Conservation (phyloP, 1,140 invertebrate genomes). For the Drosophila rufa region DNA sequence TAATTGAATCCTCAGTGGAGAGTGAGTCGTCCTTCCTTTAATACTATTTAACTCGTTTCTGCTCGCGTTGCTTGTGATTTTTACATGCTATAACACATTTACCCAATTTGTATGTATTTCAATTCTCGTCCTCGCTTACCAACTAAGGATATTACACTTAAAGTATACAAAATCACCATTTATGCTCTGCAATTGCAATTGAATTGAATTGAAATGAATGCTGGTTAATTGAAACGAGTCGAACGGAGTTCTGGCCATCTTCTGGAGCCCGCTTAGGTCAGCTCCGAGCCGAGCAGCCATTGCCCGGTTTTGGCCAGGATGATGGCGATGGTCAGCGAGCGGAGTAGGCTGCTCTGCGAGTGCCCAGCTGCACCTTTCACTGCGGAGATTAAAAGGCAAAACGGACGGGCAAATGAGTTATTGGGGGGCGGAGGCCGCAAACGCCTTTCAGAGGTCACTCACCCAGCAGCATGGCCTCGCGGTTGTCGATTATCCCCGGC, state of each 20-base stretch:
- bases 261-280: conserved; percentile 58
- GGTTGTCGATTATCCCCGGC: conserved; percentile 86
- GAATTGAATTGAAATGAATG: conserved; percentile 74
- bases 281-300: conserved; percentile 72
- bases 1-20: conserved; percentile 56
- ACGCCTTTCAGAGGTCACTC: conserved; percentile 60
- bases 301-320: conserved; percentile 71
- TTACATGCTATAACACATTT: conserved; percentile 68
- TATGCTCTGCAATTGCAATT: conserved; percentile 82
- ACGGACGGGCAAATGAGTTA: conserved; percentile 20
- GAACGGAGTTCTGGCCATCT: conserved; percentile 7
- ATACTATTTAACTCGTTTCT: conserved; percentile 39
- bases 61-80: conserved; percentile 37
- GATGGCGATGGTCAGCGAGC: conserved; percentile 70
- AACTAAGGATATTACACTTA: conserved; percentile 82
- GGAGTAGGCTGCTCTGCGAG: conserved; percentile 53
- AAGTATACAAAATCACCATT: conserved; percentile 84
- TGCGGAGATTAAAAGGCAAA: conserved; percentile 21
- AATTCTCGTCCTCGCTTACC: conserved; percentile 48
- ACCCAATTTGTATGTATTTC: conserved; percentile 40
- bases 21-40: conserved; percentile 3
- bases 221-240: conserved; percentile 54
- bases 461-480: conserved; percentile 87
- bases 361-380: conserved; percentile 70
- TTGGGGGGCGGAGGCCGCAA: background rate